Evolutionary conservation across 92 coral and sea anemone genomes (phyloP).

Genomic region (Parazoanthus swiftii): DNA sequence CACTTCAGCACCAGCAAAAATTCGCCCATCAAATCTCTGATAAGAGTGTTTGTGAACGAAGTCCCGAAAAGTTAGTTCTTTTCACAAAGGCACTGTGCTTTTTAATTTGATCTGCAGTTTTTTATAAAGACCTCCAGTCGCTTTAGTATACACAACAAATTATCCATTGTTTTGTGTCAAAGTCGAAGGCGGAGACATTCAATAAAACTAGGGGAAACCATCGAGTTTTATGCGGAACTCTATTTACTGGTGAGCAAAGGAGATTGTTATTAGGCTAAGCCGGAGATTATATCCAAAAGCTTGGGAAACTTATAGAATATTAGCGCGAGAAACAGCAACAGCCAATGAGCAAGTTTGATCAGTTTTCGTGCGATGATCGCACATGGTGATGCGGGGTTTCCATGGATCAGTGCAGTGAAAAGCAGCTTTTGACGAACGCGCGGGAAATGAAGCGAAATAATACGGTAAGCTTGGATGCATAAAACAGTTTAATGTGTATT

Average conservation of each 20-base stretch:
- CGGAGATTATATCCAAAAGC: neutral
- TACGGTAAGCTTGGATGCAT: conserved; percentile 3
- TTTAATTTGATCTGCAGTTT: conserved; percentile 62
- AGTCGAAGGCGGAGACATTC: conserved; percentile 91
- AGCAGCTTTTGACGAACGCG: conserved; percentile 21
- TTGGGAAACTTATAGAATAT: conserved; percentile 1
- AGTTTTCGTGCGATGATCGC: conserved; percentile 30
- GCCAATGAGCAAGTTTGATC: neutral
- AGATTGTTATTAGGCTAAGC: conserved; percentile 19
- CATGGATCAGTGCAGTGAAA: conserved; percentile 36
- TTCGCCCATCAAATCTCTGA: conserved; percentile 11
- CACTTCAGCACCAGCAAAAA: conserved; percentile 42
- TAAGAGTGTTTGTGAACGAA: conserved; percentile 25
- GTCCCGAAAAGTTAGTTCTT: conserved; percentile 29
- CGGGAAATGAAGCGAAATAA: conserved; percentile 40
- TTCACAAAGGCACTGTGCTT: conserved; percentile 26
- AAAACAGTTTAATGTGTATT: neutral
- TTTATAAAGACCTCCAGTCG: conserved; percentile 61
- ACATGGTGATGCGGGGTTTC: conserved; percentile 39
- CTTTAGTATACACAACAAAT: conserved; percentile 83
- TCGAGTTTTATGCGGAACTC: conserved; percentile 17
- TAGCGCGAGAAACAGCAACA: neutral
- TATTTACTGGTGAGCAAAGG: conserved; percentile 36
- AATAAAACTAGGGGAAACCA: conserved; percentile 36
- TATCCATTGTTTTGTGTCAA: conserved; percentile 72